Conservation (phyloP, 2,888 invertebrate genomes). For the Nebria salina region DNA sequence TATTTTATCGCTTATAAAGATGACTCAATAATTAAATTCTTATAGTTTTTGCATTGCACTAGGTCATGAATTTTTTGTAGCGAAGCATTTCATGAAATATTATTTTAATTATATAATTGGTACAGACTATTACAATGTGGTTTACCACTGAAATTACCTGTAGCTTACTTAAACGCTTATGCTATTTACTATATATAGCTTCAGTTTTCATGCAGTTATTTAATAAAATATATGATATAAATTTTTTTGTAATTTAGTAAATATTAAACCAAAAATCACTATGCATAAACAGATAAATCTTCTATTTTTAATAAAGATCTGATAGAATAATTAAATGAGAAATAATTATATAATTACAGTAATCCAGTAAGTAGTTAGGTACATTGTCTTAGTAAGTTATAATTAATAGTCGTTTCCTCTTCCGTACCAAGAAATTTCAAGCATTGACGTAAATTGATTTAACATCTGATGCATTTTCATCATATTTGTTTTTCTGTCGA, state of each 20-base stretch:
- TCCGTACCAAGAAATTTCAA: slow-evolving; percentile 3
- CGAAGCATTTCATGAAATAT: neutral
- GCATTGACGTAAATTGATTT: slow-evolving; percentile 10
- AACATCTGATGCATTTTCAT: neutral
- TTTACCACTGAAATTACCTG: neutral
- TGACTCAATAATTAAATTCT: neutral
- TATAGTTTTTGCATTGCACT: neutral
- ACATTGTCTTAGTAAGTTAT: slow-evolving; percentile 4
- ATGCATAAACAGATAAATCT: too few species aligned
- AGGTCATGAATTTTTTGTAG: neutral
- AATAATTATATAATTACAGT: neutral
- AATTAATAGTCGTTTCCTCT: slow-evolving; percentile 7
- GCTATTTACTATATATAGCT: neutral
- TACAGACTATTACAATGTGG: neutral
- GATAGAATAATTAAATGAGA: neutral
- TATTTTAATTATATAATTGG: neutral
- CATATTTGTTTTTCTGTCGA: neutral
- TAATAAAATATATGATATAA: too few species aligned
- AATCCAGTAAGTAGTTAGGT: neutral
- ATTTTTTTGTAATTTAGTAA: too few species aligned
- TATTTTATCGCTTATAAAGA: neutral
- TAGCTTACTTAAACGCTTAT: neutral
- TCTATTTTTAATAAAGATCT: neutral
- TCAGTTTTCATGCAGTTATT: neutral
- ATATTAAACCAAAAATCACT: too few species aligned